Base-by-base conservation (phyloP, 2,888 invertebrate genomes). In the Panopea generosa region DNA sequence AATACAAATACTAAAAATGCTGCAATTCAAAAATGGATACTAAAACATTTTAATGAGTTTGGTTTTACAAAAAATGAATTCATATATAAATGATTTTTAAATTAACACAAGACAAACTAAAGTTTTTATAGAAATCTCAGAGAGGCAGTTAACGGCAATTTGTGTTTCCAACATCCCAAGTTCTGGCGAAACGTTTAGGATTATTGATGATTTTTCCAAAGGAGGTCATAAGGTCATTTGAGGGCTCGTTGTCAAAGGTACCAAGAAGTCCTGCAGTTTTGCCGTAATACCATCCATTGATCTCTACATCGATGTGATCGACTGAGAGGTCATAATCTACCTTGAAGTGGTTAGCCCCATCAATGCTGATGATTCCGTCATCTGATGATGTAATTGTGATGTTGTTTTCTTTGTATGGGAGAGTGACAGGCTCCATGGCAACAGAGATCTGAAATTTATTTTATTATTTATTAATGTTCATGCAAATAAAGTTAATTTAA, bases 231-330 rank as follows among this genome's bases (percentile, higher is more conserved):
- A 95, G 94, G 90, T 98, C 98, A 90, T 97, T 97, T 86, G 94
- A 95, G 2, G 95, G 95, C 89, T 98, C 98, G 92, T 97, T 96
- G 93, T 97, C 97, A 94, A 96, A 96, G 0, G 97, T 97, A 18
- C 98, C 98, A 66, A 97, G 94, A 0, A 98, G 94, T 0, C 98
- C 98, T 1, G 96, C 97, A 0, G 97, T 95, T 88, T 95, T 96
- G 0, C 96, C 97, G 92, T 96, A 97, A 93, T 97, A 97, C 97
- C 97, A 97, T 2, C 98, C 97, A 84, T 95, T 95, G 0, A 97
- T 94, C 81, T 94, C 94, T 24, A 84, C 56, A 16, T 66, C 67
- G 26, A 82, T 59, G 40, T 95, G 94, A 75, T 95, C 94, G 47
- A 91, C 87, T 16, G 84, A 82, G 4, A 91, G 78, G 82, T 93